Evolutionary conservation across 2,797 vertebrate genomes (phyloP), one percentile per base, ranked within the genome.

Genomic region (Rallus crepitans): DNA sequence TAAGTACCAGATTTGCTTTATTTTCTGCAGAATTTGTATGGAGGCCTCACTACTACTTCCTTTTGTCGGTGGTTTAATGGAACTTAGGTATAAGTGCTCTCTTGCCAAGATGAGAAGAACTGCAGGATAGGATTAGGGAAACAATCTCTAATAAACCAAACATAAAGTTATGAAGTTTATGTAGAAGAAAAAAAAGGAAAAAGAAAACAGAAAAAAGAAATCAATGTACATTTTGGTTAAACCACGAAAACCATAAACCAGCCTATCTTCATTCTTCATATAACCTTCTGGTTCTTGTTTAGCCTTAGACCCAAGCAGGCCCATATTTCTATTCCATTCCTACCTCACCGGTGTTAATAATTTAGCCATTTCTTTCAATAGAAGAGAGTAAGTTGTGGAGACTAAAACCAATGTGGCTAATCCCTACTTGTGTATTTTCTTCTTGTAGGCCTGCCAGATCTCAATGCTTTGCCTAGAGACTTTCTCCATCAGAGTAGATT

Each of bases 391-490:
- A 65, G 21, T 1, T n/a, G 31, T 50, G 31, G 70, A 89, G 75
- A 48, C 87, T 83, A 89, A 93, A 94, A 60, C 52, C 68, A 80
- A 12, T 33, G 81, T 59, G 81, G 81, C 57, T 91, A 80, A 94
- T 94, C 53, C 78, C 15, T 70, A 8, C 76, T 33, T 59, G 47
- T 78, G 59, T 96, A 90, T 97, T 85, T 96, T 86, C 72, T 61
- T 66, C 73, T 72, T 92, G 91, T 45, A 87, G 71, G 15, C 15
- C 71, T 95, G 93, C 91, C 96, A 94, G 82, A 30, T 78, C 57
- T 40, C 45, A 28, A 24, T 9, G 69, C 82, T 96, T 94, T 87
- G 89, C 92, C 90, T 92, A 55, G 68, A 94, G 89, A 93, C 79
- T 87, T 76, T 84, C 79, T 68, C 77, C 5, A 1, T 82, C 87